Evolutionary conservation across 2,113 vertebrate species (phyloP).

Genomic region (Tragulus kanchil): DNA sequence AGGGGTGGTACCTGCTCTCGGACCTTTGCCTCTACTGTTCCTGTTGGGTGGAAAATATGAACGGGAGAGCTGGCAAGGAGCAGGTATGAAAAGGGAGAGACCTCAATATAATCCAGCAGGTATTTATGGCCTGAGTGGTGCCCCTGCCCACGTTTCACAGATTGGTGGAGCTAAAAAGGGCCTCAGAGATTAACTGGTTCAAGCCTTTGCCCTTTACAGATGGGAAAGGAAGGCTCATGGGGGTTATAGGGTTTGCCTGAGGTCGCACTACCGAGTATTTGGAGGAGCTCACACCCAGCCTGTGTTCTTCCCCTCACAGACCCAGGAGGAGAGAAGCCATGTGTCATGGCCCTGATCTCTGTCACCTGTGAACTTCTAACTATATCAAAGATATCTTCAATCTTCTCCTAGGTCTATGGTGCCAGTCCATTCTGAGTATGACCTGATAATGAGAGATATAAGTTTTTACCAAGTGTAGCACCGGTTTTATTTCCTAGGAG

Average conservation of each 20-base stretch:
- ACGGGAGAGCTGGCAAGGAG: conserved; percentile 37
- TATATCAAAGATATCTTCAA: not conserved
- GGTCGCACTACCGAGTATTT: no score
- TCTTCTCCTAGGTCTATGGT: not conserved
- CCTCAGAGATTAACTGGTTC: not conserved
- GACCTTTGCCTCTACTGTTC: conserved; percentile 13
- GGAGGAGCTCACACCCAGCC: not conserved
- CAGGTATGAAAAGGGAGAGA: not conserved
- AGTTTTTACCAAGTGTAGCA: not conserved
- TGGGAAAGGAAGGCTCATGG: not conserved
- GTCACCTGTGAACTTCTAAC: not conserved
- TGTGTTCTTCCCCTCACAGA: not conserved
- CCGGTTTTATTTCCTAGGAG: not conserved
- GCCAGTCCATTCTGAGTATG: not conserved
- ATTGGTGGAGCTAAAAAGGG: not conserved
- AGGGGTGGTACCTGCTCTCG: conserved; percentile 37
- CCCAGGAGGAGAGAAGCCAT: not conserved
- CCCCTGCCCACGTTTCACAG: not conserved
- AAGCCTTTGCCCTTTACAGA: not conserved
- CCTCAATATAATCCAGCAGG: not conserved
- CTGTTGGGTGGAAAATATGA: conserved; percentile 56
- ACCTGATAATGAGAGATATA: not conserved
- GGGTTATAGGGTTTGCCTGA: not conserved
- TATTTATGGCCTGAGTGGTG: not conserved
- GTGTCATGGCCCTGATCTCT: not conserved